phyloP scores from a whole-genome alignment of 1,140 invertebrate genomes.

The Paraescarpia echinospica region DNA sequence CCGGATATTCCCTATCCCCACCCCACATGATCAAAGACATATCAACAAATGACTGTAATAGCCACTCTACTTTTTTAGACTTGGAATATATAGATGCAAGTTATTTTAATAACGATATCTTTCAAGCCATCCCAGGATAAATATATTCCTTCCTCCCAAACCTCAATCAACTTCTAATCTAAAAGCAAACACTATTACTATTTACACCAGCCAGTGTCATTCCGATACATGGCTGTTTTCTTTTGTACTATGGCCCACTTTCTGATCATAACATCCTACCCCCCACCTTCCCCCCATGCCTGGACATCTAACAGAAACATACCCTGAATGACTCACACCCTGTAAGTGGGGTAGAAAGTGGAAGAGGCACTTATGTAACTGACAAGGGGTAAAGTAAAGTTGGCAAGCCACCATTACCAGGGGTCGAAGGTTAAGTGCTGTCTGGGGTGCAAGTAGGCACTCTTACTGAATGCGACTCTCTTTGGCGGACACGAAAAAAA shows the following conservation, averaged over 20 bases:
- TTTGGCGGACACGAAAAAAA: neutral
- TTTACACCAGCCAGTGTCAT: no score
- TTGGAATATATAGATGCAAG: neutral
- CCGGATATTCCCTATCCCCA: neutral
- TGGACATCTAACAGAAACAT: neutral
- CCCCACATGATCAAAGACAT: neutral
- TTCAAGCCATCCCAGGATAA: neutral
- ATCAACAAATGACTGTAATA: neutral
- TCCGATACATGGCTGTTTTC: no score
- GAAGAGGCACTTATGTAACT: conserved; percentile 5
- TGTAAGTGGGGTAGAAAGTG: neutral
- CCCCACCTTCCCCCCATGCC: neutral
- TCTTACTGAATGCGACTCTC: neutral
- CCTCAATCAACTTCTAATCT: neutral
- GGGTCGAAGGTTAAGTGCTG: neutral
- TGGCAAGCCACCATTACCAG: neutral
- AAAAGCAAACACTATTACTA: neutral
- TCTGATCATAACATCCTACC: neutral
- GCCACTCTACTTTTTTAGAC: neutral
- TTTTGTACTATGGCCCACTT: neutral
- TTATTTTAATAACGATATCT: neutral
- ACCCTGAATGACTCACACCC: neutral
- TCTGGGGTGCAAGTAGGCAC: neutral
- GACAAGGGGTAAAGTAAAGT: neutral
- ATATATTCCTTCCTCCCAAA: neutral